These are phyloP conservation scores for Camelus dromedarius DNA, from an alignment of 2,113 vertebrate genomes.

Conservation along the genomic window DNA sequence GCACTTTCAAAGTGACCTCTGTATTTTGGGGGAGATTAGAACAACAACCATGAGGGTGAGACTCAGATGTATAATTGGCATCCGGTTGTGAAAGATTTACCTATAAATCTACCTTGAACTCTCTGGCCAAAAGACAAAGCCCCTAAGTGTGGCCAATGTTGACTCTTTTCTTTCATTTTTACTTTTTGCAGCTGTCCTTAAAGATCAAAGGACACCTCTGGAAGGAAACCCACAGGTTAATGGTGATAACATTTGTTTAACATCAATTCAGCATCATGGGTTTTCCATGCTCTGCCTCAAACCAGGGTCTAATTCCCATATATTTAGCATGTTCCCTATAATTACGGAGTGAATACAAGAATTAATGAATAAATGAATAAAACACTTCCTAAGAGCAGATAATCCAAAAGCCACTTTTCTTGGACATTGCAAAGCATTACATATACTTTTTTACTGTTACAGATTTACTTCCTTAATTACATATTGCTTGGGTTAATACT, in stretches of 20 bases:
- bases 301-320: not conserved
- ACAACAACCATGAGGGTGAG: not conserved
- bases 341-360: conserved; percentile 40
- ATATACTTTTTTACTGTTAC: conserved; percentile 5
- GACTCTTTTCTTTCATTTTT: not conserved
- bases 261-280: not conserved
- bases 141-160: not conserved
- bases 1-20: conserved; percentile 66
- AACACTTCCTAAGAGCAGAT: conserved; percentile 53
- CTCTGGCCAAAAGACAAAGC: conserved; percentile 47
- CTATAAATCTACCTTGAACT: conserved; percentile 58
- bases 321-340: conserved; percentile 38
- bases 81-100: conserved; percentile 42
- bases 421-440: conserved; percentile 12
- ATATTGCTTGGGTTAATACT: conserved; percentile 58
- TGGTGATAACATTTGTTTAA: not conserved
- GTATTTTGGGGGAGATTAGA: conserved; percentile 48
- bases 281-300: conserved; percentile 38
- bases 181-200: not conserved
- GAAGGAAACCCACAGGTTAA: not conserved
- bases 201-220: conserved; percentile 35
- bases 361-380: not conserved
- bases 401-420: conserved; percentile 60
- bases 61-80: conserved; percentile 20
- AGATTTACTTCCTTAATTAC: conserved; percentile 72